A percentile compares a stretch with the other conserved stretches of the same genome.
Conservation (phyloP, 2,888 invertebrate species). For the Tetheella fluctuosa region DNA sequence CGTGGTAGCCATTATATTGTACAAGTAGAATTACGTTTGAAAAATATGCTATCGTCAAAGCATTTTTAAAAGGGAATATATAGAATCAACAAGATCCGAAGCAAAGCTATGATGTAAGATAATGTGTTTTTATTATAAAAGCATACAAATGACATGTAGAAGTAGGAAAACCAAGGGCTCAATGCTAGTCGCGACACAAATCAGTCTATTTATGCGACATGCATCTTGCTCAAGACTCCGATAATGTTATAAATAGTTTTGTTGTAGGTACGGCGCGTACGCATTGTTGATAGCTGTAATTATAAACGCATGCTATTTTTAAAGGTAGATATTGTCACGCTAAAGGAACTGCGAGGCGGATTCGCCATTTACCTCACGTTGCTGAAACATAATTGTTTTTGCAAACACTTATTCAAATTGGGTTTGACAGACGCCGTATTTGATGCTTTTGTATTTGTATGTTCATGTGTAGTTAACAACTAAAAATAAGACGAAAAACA, state of each 20-base stretch:
- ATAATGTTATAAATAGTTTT: conserved; percentile 9
- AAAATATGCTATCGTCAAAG: too few species aligned
- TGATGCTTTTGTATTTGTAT: not conserved
- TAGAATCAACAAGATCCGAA: too few species aligned
- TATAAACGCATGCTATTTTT: not conserved
- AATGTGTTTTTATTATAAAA: too few species aligned
- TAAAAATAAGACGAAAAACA: not conserved
- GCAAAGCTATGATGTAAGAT: too few species aligned
- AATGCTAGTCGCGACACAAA: not conserved
- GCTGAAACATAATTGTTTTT: not conserved
- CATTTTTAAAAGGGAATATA: too few species aligned
- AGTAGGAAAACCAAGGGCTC: not conserved
- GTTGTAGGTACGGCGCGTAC: not conserved
- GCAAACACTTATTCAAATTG: not conserved
- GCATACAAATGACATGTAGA: too few species aligned
- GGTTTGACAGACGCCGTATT: not conserved
- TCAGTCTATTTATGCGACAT: conserved; percentile 8
- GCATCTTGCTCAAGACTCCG: conserved; percentile 7
- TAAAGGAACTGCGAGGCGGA: not conserved
- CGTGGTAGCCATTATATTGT: not conserved
- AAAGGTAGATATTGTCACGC: conserved; percentile 7
- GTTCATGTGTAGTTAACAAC: not conserved
- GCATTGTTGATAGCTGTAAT: not conserved
- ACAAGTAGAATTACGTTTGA: not conserved
- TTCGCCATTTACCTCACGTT: not conserved